These are phyloP conservation scores for Macrotis lagotis DNA, from an alignment of 2,113 vertebrate species.

Conservation along the genomic window DNA sequence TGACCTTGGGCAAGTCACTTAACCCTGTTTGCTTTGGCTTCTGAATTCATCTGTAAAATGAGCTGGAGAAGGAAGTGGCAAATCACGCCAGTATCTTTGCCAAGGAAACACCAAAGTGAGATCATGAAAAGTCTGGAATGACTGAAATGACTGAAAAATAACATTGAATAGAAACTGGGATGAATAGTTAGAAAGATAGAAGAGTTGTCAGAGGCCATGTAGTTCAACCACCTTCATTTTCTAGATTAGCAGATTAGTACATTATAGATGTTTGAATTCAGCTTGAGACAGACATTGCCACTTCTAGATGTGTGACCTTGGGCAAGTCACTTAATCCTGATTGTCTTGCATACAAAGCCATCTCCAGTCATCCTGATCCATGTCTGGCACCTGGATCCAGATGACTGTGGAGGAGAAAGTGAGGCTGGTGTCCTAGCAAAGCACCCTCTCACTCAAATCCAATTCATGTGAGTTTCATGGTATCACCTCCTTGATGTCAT, in stretches of 20 bases:
- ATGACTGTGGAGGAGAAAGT: too few relatives aligned
- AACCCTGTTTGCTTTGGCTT: background rate
- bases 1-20: background rate
- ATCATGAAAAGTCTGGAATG: background rate
- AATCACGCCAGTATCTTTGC: background rate
- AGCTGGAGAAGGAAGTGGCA: background rate
- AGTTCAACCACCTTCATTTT: background rate
- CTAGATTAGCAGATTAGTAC: background rate
- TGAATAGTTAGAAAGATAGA: background rate
- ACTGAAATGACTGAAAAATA: background rate
- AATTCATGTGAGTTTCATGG: too few relatives aligned
- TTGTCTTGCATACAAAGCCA: too few relatives aligned
- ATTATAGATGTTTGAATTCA: too few relatives aligned
- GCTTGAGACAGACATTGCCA: too few relatives aligned
- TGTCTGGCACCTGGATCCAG: too few relatives aligned
- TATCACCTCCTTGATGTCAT: too few relatives aligned
- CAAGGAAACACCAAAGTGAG: background rate
- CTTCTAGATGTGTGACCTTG: too few relatives aligned
- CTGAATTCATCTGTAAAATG: background rate
- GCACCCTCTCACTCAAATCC: too few relatives aligned
- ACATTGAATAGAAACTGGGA: background rate
- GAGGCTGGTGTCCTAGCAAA: too few relatives aligned
- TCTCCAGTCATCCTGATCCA: too few relatives aligned
- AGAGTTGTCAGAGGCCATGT: background rate
- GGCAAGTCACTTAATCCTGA: too few relatives aligned